phyloP scores from a whole-genome alignment of 1,140 invertebrate genomes.

The Diorhabda elongata region DNA sequence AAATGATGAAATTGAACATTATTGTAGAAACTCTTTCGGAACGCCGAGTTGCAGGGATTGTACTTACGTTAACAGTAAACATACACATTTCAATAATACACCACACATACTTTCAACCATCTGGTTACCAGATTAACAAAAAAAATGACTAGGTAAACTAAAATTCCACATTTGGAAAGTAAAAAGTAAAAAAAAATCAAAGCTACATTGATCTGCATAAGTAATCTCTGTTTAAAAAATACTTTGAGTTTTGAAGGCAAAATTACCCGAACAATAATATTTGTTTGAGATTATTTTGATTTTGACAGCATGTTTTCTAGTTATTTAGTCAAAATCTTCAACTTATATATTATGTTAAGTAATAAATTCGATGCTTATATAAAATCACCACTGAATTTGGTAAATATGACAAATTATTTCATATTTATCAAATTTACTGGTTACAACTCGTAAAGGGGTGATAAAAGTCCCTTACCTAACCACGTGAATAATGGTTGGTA shows the following conservation, averaged over 20 bases:
- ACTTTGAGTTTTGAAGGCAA: not conserved
- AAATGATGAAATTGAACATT: no score
- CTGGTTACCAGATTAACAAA: conserved; percentile 23
- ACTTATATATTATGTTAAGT: not conserved
- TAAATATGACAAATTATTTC: no score
- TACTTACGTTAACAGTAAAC: conserved; percentile 22
- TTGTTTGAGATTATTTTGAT: not conserved
- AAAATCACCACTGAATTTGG: no score
- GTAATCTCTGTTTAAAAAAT: conserved; percentile 12
- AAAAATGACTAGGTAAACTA: conserved; percentile 29
- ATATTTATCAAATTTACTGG: no score
- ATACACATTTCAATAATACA: conserved; percentile 21
- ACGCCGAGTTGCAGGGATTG: no score
- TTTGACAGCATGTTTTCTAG: not conserved
- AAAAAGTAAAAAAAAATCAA: not conserved
- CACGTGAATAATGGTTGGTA: no score
- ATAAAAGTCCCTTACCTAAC: no score
- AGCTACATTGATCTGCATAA: conserved; percentile 9
- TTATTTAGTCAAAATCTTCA: not conserved
- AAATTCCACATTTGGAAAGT: conserved; percentile 2
- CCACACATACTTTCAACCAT: conserved; percentile 19
- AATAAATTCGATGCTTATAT: no score
- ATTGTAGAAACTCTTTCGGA: no score
- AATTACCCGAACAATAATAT: not conserved
- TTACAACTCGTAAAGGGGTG: no score